A percentile compares a stretch with the other conserved stretches of the same genome.
Conservation (phyloP, 2,888 invertebrate genomes). For the Leucophora obtusa region DNA sequence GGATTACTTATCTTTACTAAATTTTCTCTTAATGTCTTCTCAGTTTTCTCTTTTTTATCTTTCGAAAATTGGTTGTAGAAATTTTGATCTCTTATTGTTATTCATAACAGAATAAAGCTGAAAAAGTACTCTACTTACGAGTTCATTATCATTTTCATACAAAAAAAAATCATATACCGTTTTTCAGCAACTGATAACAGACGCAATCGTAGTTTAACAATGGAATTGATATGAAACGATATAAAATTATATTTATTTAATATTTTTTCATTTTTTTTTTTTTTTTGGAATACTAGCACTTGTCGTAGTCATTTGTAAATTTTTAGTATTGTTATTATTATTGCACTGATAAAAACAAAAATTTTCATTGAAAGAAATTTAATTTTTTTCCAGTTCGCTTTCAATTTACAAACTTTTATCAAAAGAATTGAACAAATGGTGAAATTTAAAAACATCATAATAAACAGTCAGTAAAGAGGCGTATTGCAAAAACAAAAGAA, state of each 20-base stretch:
- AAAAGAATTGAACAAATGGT: not conserved
- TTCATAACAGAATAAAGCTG: not conserved
- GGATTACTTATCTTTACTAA: not conserved
- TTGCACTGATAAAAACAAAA: conserved; percentile 16
- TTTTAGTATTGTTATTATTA: conserved; percentile 29
- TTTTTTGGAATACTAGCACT: conserved; percentile 22
- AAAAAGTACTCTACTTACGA: not conserved
- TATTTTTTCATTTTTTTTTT: too few species aligned
- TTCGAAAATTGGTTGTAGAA: not conserved
- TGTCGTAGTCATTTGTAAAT: conserved; percentile 19
- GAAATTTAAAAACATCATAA: not conserved
- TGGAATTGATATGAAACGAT: conserved; percentile 49
- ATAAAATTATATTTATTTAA: conserved; percentile 29
- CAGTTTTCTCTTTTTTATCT: not conserved
- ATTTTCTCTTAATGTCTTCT: not conserved
- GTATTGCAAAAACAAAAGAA: not conserved
- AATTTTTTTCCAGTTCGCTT: not conserved
- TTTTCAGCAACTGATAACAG: conserved; percentile 47
- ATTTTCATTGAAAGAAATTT: conserved; percentile 11
- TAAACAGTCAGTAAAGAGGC: not conserved
- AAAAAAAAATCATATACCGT: not conserved
- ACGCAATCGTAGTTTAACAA: conserved; percentile 22
- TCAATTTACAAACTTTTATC: conserved; percentile 16
- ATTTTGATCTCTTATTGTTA: not conserved
- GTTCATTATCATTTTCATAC: conserved; percentile 4